Conservation (phyloP, 2,888 invertebrate genomes). For the Torymus texanus region DNA sequence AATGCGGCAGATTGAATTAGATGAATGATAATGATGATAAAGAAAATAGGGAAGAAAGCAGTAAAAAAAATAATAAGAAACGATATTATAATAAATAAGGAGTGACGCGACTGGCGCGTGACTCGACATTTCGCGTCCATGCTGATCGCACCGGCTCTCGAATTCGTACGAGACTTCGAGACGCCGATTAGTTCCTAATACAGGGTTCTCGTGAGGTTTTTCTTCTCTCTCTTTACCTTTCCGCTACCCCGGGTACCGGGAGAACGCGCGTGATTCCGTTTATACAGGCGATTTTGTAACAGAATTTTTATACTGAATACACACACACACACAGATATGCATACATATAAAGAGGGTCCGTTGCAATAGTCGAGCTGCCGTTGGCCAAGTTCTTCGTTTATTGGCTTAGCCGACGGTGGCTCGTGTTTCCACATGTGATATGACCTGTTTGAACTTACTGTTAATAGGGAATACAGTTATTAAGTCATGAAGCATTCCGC, state of each 20-base stretch:
- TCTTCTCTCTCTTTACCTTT: slow-evolving; percentile 33
- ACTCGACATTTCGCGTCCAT: slow-evolving; percentile 47
- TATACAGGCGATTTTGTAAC: background rate
- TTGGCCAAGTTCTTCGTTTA: slow-evolving; percentile 29
- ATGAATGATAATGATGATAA: slow-evolving; percentile 32
- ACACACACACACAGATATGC: too few relatives aligned
- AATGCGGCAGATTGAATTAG: slow-evolving; percentile 69
- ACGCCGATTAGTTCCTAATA: slow-evolving; percentile 57
- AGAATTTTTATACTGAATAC: slow-evolving; percentile 14
- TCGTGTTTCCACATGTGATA: slow-evolving; percentile 29
- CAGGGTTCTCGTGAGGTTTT: slow-evolving; percentile 54
- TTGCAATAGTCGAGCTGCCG: slow-evolving; percentile 47
- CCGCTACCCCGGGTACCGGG: slow-evolving; percentile 27
- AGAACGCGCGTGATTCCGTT: slow-evolving; percentile 14
- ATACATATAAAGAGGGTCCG: slow-evolving; percentile 20
- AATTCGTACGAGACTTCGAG: slow-evolving; percentile 32
- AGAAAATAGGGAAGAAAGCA: slow-evolving; percentile 61
- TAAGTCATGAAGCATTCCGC: slow-evolving; percentile 6
- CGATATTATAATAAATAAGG: slow-evolving; percentile 62
- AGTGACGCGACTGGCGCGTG: slow-evolving; percentile 54
- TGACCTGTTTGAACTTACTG: slow-evolving; percentile 45
- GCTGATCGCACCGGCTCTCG: slow-evolving; percentile 50
- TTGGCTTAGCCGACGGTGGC: slow-evolving; percentile 1
- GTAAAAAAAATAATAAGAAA: slow-evolving; percentile 59
- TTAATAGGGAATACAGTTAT: slow-evolving; percentile 6